Conservation (phyloP, 1,140 invertebrate species). For the Ceratitis capitata region DNA sequence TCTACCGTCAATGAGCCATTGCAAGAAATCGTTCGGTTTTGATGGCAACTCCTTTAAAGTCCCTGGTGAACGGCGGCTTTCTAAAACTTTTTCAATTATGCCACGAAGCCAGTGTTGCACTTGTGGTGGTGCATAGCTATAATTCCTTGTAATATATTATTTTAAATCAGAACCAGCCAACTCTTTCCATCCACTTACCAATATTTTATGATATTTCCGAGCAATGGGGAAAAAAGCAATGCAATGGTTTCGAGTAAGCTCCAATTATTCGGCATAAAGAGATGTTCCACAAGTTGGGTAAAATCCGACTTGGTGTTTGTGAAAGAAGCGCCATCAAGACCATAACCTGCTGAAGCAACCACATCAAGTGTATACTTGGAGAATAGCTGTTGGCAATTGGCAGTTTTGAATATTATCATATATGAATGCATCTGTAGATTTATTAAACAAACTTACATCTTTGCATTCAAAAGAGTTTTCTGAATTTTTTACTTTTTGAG, state of each 20-base stretch:
- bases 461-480: conserved; percentile 46
- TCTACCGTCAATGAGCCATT: conserved; percentile 44
- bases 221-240: conserved; percentile 47
- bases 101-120: neutral
- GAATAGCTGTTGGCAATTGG: conserved; percentile 38
- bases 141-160: neutral
- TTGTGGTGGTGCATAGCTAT: neutral
- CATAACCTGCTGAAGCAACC: conserved; percentile 51
- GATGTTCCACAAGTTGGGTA: conserved; percentile 43
- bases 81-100: conserved; percentile 4
- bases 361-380: conserved; percentile 53
- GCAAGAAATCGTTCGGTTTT: conserved; percentile 41
- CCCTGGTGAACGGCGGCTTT: neutral
- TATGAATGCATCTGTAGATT: neutral
- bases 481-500: neutral
- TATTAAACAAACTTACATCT: conserved; percentile 42
- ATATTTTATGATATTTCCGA: conserved; percentile 46
- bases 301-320: conserved; percentile 39
- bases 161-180: neutral
- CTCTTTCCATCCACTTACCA: conserved; percentile 44
- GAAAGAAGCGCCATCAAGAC: conserved; percentile 49
- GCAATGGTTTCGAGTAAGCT: conserved; percentile 52
- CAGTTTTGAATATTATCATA: neutral
- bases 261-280: conserved; percentile 49
- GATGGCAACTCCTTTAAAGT: neutral